These are phyloP conservation scores for Tricholaema leucomelas DNA, from an alignment of 2,113 vertebrate genomes.

Conservation along the genomic window DNA sequence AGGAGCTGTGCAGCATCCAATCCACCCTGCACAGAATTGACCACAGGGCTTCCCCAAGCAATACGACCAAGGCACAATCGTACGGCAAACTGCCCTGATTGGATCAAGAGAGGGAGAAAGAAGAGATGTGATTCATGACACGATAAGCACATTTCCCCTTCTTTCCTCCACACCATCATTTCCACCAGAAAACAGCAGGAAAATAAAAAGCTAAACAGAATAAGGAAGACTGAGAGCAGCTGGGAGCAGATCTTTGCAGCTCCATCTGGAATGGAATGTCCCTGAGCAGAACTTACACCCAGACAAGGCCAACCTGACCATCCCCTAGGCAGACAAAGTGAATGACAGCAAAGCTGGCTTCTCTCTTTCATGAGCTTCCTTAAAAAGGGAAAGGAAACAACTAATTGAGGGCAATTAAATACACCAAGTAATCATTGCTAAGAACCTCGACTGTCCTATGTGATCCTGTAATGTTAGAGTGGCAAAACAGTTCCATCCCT, in stretches of 20 bases:
- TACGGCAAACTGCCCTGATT: background rate
- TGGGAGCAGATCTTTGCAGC: background rate
- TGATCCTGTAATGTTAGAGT: background rate
- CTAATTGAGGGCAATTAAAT: background rate
- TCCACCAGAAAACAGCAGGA: background rate
- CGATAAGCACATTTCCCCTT: background rate
- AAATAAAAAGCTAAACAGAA: background rate
- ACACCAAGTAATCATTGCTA: background rate
- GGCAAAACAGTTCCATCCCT: background rate
- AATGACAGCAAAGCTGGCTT: background rate
- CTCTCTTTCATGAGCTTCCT: background rate
- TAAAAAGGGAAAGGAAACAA: background rate
- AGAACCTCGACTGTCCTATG: background rate
- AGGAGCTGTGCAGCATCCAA: background rate
- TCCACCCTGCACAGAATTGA: background rate
- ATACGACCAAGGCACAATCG: background rate
- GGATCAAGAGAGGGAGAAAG: background rate
- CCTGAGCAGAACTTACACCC: constrained; percentile 47
- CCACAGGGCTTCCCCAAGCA: rapidly evolving
- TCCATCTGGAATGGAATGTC: constrained; percentile 16
- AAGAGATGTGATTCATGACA: background rate
- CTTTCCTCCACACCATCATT: background rate
- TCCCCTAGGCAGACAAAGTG: background rate
- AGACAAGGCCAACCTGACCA: constrained; percentile 38
- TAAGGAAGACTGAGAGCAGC: background rate